Percentiles rank a stretch among this genome's conserved stretches.
Conservation (phyloP, 2,113 vertebrate genomes). For the Herpailurus yagouaroundi region DNA sequence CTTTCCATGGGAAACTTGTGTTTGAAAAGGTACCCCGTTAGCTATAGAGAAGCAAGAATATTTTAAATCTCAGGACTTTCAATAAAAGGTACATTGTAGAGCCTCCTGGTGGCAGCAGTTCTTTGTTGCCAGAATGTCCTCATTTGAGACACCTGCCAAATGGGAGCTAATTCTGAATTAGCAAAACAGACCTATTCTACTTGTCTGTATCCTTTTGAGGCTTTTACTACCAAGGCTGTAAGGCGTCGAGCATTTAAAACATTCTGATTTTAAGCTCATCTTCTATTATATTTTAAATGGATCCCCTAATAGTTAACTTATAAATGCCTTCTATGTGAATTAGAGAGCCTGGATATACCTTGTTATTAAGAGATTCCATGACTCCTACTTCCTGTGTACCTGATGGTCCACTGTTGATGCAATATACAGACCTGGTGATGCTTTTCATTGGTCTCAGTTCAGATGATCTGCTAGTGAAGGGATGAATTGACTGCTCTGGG, state of each 20-base stretch:
- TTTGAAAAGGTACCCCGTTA: conserved; percentile 44
- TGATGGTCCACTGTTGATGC: not conserved
- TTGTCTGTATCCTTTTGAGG: not conserved
- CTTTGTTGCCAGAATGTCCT: conserved; percentile 59
- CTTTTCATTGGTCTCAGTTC: not conserved
- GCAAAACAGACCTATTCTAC: conserved; percentile 13
- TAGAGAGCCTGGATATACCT: not conserved
- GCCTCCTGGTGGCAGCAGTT: conserved; percentile 71
- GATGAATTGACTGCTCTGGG: not conserved
- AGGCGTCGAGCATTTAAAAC: not conserved
- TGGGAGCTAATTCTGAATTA: conserved; percentile 43
- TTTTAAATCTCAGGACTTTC: conserved; percentile 36
- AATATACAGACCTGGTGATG: not conserved
- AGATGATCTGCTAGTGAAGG: not conserved
- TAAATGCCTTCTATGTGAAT: not conserved
- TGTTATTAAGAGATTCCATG: not conserved
- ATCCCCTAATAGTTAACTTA: conserved; percentile 18
- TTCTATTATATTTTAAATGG: conserved; percentile 5
- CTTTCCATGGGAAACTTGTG: conserved; percentile 21
- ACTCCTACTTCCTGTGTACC: not conserved
- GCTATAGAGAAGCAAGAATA: conserved; percentile 43
- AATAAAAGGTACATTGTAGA: conserved; percentile 61
- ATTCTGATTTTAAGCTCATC: not conserved
- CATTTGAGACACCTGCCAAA: conserved; percentile 45
- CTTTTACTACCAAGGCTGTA: not conserved